Conservation (phyloP, 2,113 vertebrate species). For the Cavia aperea region DNA sequence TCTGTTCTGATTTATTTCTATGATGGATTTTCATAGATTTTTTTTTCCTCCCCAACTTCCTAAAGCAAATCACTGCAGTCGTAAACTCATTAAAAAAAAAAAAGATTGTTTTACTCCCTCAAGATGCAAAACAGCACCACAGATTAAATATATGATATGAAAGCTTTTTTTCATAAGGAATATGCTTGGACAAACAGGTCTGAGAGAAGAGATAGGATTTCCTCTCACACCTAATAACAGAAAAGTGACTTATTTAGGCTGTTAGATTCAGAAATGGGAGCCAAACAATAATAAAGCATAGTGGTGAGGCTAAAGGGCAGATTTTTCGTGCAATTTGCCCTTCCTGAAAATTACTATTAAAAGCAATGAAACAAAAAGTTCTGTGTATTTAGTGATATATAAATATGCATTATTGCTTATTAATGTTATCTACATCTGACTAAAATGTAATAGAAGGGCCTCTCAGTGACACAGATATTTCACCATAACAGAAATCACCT, state of each 20-base stretch:
- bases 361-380: conserved; percentile 14
- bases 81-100: neutral
- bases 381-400: neutral
- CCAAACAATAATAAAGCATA: conserved; percentile 9
- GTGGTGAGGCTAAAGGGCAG: neutral
- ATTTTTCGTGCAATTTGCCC: neutral
- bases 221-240: neutral
- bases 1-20: neutral
- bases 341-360: conserved; percentile 24
- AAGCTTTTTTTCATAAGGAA: neutral
- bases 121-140: neutral
- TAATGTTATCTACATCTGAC: neutral
- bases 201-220: neutral
- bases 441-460: conserved; percentile 44
- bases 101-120: neutral
- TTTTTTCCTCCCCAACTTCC: neutral
- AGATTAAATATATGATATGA: neutral
- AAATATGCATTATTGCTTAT: neutral
- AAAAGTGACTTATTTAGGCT: neutral
- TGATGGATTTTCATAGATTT: conserved; percentile 3
- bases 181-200: neutral
- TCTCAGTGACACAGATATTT: neutral
- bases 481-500: conserved; percentile 28
- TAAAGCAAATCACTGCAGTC: neutral
- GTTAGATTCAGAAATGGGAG: neutral